These are phyloP conservation scores for Pelobates fuscus DNA, from an alignment of 2,113 vertebrate species.

Conservation along the genomic window DNA sequence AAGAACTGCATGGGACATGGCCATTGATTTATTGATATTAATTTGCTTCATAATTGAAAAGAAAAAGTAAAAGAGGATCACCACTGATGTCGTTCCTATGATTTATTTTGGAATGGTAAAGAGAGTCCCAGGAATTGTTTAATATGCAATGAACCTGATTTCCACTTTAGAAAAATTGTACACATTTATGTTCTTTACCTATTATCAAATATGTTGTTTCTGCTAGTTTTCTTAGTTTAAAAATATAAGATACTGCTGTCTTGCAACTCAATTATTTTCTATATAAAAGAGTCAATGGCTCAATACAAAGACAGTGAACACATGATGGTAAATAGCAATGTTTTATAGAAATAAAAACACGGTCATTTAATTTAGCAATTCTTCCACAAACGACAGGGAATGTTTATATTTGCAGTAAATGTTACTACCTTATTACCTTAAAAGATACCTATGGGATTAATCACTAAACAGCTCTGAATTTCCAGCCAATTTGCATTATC, in stretches of 20 bases:
- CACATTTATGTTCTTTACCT: neutral
- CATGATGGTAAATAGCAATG: slow-evolving; percentile 1
- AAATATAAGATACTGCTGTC: neutral
- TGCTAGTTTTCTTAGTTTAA: neutral
- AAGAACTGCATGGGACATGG: slow-evolving; percentile 1
- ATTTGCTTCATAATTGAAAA: neutral
- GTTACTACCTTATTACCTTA: too few species aligned
- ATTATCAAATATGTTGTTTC: neutral
- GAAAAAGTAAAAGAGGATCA: neutral
- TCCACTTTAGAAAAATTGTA: neutral
- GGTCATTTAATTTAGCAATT: too few species aligned
- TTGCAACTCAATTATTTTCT: neutral
- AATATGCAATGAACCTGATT: neutral
- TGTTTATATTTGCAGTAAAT: too few species aligned
- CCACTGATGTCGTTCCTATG: neutral
- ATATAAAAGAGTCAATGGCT: slow-evolving; percentile 3
- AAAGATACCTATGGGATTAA: too few species aligned
- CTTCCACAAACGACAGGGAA: too few species aligned
- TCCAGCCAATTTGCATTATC: too few species aligned
- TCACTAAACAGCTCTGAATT: too few species aligned
- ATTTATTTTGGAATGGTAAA: neutral
- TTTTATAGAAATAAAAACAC: slow-evolving; percentile 3
- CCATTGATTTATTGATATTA: slow-evolving; percentile 30
- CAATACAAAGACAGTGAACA: slow-evolving; percentile 12
- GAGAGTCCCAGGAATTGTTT: neutral